Base-by-base conservation (phyloP, 1,140 invertebrate species). In the Eupristina koningsbergeri region DNA sequence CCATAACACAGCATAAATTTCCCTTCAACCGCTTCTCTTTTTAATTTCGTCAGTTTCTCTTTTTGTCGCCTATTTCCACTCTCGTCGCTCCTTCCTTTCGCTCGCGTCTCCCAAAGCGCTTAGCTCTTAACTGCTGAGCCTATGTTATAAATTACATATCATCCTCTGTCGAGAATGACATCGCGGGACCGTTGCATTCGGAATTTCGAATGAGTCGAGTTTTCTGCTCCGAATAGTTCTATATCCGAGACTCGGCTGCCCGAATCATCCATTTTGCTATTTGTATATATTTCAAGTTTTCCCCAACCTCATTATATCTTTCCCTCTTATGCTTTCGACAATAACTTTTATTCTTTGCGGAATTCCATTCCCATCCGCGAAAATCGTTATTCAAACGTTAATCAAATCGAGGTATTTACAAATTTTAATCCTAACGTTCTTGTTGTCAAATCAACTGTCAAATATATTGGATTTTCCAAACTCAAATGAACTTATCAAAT, bases 111-210 rank as follows among this genome's bases (percentile, higher is more conserved):
- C 19, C 58, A 13, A 53, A 50, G 58, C 58, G 73, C 83, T 83
- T 83, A 73, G 64, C 76, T 83, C 26, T 81, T 76, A 58, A 63
- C 26, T 41, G 58, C 79, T 22, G 85, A 58, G 63, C 77, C 45
- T 67, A 83, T 71, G 85, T 88, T 87, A 87, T 88, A 87, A 88
- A 88, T 88, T 88, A 87, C 84, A 82, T 86, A 88, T 87, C 87
- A 87, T 87, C 87, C 88, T 85, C 86, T 80, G 86, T 84, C 87
- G 69, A 50, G 61, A 74, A 9, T 85, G 80, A 85, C 84, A 78
- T 41, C 31, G 47, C 41, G 17, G 19, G n/a, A n/a, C n/a, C 61
- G 41, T 47, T 45, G 67, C 79, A 22, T n/a, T 58, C 29, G 53
- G 73, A 76, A 83, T 83, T 53, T 34, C 73, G 73, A 77, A 58